Percentiles rank a stretch among this genome's conserved stretches.
Evolutionary conservation across 2,113 vertebrate species (phyloP).

Genomic region (Tichodroma muraria): DNA sequence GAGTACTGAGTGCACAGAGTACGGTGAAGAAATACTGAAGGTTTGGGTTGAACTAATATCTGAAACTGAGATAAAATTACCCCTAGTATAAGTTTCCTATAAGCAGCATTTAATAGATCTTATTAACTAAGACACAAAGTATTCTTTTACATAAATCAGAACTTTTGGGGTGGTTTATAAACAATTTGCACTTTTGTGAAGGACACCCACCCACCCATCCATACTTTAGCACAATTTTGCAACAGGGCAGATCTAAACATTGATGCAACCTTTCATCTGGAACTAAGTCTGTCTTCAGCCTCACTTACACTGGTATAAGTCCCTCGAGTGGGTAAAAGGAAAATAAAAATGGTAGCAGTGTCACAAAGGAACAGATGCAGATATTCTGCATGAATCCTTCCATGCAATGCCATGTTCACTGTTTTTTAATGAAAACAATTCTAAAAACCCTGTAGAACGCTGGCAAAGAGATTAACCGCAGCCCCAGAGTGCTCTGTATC

Average conservation of each 20-base stretch:
- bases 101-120: not conserved
- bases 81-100: not conserved
- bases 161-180: not conserved
- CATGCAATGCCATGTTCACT: not conserved
- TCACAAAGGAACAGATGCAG: not conserved
- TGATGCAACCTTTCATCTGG: not conserved
- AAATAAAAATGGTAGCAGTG: not conserved
- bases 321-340: not conserved
- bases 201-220: fast-evolving
- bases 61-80: not conserved
- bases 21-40: not conserved
- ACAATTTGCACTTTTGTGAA: not conserved
- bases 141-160: not conserved
- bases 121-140: not conserved
- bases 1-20: fast-evolving
- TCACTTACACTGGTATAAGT: not conserved
- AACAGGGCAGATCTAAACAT: not conserved
- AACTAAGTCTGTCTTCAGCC: not conserved
- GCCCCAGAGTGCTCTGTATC: not conserved
- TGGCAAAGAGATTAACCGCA: not conserved
- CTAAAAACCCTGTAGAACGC: not conserved
- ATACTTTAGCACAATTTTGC: not conserved
- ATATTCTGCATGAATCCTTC: not conserved
- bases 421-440: not conserved
- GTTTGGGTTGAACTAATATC: not conserved